Evolutionary conservation across 2,797 vertebrate species (phyloP).

Genomic region (Harpagifer antarcticus): DNA sequence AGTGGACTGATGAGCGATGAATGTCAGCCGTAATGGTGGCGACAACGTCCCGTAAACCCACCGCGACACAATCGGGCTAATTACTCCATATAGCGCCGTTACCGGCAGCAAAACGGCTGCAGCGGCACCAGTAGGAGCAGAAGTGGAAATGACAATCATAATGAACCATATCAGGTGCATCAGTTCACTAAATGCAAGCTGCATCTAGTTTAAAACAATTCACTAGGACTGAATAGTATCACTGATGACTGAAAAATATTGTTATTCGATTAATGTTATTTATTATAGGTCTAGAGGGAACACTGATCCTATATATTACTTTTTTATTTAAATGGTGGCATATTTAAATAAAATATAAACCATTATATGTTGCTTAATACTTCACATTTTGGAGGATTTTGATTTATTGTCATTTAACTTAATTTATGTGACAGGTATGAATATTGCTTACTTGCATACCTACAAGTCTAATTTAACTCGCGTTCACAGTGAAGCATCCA

Average conservation of each 20-base stretch:
- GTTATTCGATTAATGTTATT: neutral
- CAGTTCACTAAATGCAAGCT: slow-evolving; percentile 78
- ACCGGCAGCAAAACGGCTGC: slow-evolving; percentile 74
- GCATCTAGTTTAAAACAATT: slow-evolving; percentile 42
- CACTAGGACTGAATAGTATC: slow-evolving; percentile 22
- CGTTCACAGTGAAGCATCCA: too few relatives aligned
- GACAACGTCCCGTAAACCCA: slow-evolving; percentile 77
- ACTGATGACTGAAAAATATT: slow-evolving; percentile 18
- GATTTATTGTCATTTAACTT: neutral
- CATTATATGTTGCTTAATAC: neutral
- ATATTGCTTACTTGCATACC: neutral
- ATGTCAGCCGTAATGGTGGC: slow-evolving; percentile 82
- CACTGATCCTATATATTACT: neutral
- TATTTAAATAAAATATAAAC: too few relatives aligned
- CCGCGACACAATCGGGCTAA: slow-evolving; percentile 76
- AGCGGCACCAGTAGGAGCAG: slow-evolving; percentile 76
- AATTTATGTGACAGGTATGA: too few relatives aligned
- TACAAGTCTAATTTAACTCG: neutral
- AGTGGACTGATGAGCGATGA: slow-evolving; percentile 86
- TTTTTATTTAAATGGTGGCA: neutral
- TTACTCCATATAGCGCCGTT: slow-evolving; percentile 78
- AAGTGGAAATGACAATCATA: slow-evolving; percentile 82
- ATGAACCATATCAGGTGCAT: slow-evolving; percentile 81
- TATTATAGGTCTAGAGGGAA: neutral
- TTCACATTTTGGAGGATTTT: neutral